Evolutionary conservation across 1,140 invertebrate species (phyloP), one percentile per base, ranked within the genome.

Genomic region (Drosophila tani): DNA sequence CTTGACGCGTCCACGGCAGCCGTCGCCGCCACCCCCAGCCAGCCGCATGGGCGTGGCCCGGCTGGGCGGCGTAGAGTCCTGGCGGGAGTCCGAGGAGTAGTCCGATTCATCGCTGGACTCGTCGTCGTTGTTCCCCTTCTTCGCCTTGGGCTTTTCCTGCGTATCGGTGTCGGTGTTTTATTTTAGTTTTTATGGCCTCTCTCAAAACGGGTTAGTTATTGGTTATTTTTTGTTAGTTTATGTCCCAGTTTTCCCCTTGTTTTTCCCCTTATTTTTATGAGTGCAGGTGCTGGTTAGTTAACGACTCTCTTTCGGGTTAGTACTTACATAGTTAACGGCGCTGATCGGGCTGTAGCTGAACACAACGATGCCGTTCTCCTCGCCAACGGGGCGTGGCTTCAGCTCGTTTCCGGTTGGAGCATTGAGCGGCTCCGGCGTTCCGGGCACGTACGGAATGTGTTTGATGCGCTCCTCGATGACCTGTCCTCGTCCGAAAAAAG

Each of bases 261-360:
- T 15, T 40, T 56, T 11, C 15, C 19, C 9, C 3, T 35, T 14
- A 11, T 9, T 38, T 8, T 21, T 15, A 12, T 12, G 7, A 69
- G 68, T 71, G 74, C 60, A 46, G 43, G 63, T 76, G 71, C 49
- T 0, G 29, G 19, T 40, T 56, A 21, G 4, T 7, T 6, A 14
- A 5, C 12, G 15, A 12, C n/a, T 12, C 19, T 38, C 12, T 7
- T 14, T 29, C 9, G 11, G 11, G 11, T 9, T 8, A 2, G 32
- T 75, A 94, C 96, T 96, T 94, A 98, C 97, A 94, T 98, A 99
- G 93, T 97, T 97, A 6, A 97, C 97, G 47, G 96, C 95, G 82
- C 96, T 96, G 86, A 96, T 96, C 15, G 97, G 97, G 91, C 96
- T 96, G 91, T 98, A 98, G 75, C 97, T 95, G 92, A 96, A 99